A percentile compares a stretch with the other conserved stretches of the same genome.
phyloP scores from a whole-genome alignment of 2,113 vertebrate genomes.

The Tretioscincus oriximinensis region DNA sequence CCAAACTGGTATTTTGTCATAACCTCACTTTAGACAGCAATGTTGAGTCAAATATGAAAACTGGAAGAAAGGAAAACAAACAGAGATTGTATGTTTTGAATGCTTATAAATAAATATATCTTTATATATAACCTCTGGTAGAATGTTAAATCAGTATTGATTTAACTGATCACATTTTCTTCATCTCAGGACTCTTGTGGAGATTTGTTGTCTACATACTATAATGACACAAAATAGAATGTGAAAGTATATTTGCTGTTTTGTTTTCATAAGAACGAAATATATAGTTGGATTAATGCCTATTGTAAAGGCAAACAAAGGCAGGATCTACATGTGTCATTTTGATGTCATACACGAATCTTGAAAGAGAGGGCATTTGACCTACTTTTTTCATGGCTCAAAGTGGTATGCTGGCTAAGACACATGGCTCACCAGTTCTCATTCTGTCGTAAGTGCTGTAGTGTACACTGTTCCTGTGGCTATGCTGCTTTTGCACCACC shows the following conservation, averaged over 20 bases:
- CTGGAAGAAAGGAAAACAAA: conserved; percentile 10
- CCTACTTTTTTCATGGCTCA: no score
- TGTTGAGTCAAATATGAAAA: conserved; percentile 18
- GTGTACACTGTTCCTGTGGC: no score
- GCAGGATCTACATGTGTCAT: no score
- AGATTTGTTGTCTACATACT: conserved; percentile 8
- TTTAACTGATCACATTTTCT: neutral
- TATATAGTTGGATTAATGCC: neutral
- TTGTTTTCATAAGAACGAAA: conserved; percentile 16
- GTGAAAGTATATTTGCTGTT: neutral
- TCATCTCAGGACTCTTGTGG: neutral
- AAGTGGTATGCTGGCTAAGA: no score
- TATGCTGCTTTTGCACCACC: no score
- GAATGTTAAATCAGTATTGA: neutral
- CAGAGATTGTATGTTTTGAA: conserved; percentile 23
- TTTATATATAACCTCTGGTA: conserved; percentile 24
- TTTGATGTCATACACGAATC: no score
- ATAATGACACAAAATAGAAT: neutral
- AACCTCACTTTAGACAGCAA: conserved; percentile 38
- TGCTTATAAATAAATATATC: conserved; percentile 47
- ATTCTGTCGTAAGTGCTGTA: no score
- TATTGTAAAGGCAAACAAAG: neutral
- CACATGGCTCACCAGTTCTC: no score
- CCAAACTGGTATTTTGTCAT: conserved; percentile 26
- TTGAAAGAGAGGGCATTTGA: no score